A percentile compares a stretch with the other conserved stretches of the same genome.
These are phyloP conservation scores for Empidonax traillii DNA, from an alignment of 2,113 vertebrate species.

Conservation along the genomic window DNA sequence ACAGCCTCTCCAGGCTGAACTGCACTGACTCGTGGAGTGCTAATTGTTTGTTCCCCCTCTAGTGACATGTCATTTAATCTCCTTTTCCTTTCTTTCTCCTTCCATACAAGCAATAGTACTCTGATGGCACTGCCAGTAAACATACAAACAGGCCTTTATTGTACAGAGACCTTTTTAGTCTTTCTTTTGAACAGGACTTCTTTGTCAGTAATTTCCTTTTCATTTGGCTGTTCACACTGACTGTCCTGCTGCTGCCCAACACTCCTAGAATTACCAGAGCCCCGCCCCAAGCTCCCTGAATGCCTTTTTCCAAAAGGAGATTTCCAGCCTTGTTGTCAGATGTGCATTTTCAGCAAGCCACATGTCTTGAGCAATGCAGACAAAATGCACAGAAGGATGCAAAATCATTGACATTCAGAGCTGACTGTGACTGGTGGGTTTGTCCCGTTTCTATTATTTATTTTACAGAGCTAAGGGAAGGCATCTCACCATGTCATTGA, in stretches of 20 bases:
- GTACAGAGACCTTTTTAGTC: background rate
- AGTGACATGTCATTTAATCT: background rate
- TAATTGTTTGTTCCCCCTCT: background rate
- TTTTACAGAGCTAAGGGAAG: background rate
- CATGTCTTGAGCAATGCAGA: background rate
- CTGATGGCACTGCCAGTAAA: background rate
- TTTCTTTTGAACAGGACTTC: background rate
- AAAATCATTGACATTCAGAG: background rate
- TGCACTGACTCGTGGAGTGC: background rate
- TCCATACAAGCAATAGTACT: background rate
- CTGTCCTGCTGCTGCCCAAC: background rate
- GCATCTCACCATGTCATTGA: background rate
- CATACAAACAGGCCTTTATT: background rate
- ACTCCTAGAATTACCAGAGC: background rate
- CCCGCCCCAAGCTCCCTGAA: background rate
- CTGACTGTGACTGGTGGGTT: background rate
- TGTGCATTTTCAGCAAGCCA: background rate
- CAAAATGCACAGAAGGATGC: background rate
- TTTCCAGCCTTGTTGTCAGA: background rate
- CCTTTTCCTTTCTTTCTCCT: background rate
- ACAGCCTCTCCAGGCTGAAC: background rate
- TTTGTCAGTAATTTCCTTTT: constrained; percentile 21
- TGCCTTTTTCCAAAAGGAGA: background rate
- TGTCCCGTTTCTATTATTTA: background rate
- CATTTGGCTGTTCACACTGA: background rate